phyloP scores from a whole-genome alignment of 1,140 invertebrate genomes.

The Himalopsyche phryganea region DNA sequence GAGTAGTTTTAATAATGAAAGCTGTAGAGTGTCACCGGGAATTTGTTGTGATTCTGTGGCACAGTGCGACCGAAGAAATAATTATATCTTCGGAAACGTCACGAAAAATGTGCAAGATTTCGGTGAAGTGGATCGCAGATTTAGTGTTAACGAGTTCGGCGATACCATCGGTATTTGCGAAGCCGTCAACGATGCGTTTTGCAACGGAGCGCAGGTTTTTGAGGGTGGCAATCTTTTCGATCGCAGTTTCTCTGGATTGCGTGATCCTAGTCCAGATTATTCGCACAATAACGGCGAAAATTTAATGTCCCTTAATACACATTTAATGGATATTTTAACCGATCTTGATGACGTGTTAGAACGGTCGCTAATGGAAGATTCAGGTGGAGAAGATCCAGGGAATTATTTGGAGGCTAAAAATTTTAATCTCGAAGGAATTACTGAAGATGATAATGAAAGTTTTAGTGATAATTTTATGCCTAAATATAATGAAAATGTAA shows the following conservation, averaged over 20 bases:
- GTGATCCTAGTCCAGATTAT: neutral
- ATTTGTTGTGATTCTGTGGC: no score
- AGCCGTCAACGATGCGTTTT: neutral
- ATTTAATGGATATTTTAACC: slow-evolving; percentile 53
- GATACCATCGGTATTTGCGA: slow-evolving; percentile 15
- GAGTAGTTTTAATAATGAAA: neutral
- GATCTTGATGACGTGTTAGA: slow-evolving; percentile 52
- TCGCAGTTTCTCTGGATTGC: no score
- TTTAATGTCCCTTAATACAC: slow-evolving; percentile 32
- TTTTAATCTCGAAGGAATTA: no score
- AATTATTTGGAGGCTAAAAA: neutral
- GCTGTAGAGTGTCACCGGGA: neutral
- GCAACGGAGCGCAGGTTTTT: no score
- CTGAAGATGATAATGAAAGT: no score
- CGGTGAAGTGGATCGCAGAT: neutral
- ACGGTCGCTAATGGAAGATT: slow-evolving; percentile 46
- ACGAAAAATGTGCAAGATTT: neutral
- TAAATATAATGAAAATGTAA: no score
- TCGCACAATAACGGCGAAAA: neutral
- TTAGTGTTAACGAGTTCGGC: slow-evolving; percentile 14
- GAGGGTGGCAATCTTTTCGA: no score
- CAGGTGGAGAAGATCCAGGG: slow-evolving; percentile 40
- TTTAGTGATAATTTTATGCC: no score
- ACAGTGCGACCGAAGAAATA: neutral
- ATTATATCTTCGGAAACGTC: neutral